These are phyloP conservation scores for Caradrina clavipalpis DNA, from an alignment of 2,888 invertebrate species.

Conservation along the genomic window DNA sequence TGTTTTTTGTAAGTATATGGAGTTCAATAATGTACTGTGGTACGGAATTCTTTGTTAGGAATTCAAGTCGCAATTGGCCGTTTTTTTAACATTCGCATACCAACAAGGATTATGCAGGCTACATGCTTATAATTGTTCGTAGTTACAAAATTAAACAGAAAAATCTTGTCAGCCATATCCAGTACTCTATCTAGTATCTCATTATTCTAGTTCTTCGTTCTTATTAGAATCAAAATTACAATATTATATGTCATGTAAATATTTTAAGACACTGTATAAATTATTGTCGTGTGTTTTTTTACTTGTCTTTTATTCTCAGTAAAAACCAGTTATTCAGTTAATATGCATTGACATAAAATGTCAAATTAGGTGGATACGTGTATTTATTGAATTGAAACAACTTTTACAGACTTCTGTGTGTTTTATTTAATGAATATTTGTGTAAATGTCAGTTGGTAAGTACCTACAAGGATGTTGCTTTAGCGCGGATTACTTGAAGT, in stretches of 20 bases:
- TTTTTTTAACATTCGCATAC: conserved; percentile 41
- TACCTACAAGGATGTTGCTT: not conserved
- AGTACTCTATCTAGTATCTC: conserved; percentile 24
- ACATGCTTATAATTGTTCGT: conserved; percentile 3
- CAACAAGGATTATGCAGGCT: conserved; percentile 9
- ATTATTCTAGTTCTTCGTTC: conserved; percentile 26
- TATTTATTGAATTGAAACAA: conserved; percentile 29
- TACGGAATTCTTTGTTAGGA: too few relatives aligned
- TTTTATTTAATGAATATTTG: conserved; percentile 28
- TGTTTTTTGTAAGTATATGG: too few relatives aligned
- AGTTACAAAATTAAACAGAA: conserved; percentile 2
- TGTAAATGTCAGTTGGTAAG: conserved; percentile 44
- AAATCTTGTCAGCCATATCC: conserved; percentile 25
- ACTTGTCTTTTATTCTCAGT: not conserved
- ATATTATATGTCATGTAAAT: conserved; percentile 42
- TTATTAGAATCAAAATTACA: conserved; percentile 49
- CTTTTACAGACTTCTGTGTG: conserved; percentile 19
- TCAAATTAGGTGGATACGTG: conserved; percentile 10
- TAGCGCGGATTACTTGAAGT: not conserved
- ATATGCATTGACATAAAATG: conserved; percentile 13
- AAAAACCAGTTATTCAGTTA: conserved; percentile 34
- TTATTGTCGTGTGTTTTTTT: conserved; percentile 9
- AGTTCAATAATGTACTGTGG: too few relatives aligned
- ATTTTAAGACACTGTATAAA: conserved; percentile 13
- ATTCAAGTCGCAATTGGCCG: not conserved